These are phyloP conservation scores for Channa argus DNA, from an alignment of 2,113 vertebrate genomes.

Conservation along the genomic window DNA sequence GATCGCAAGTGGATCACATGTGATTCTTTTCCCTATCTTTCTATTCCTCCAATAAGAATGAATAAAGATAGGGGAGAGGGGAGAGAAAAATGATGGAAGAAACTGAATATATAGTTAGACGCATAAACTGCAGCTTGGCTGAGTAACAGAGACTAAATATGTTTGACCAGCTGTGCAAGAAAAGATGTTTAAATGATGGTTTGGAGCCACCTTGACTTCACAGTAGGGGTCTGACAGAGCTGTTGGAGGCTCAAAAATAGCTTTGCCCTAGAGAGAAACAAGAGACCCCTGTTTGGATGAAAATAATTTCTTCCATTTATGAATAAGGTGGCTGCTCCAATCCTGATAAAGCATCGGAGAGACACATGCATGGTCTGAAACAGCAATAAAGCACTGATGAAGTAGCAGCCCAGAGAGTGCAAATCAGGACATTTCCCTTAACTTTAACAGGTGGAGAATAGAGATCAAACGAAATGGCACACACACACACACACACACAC, in stretches of 20 bases:
- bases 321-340: not conserved
- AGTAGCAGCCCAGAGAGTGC: not conserved
- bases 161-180: constrained; percentile 18
- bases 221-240: constrained; percentile 22
- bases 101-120: not conserved
- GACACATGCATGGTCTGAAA: not conserved
- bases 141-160: constrained; percentile 21
- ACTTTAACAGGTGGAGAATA: constrained; percentile 19
- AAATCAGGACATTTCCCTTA: constrained; percentile 17
- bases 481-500: not conserved
- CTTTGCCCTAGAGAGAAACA: not conserved
- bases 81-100: not conserved
- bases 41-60: not conserved
- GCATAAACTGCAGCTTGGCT: not conserved
- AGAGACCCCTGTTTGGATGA: constrained; percentile 5
- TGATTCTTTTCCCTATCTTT: constrained; percentile 16
- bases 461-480: constrained; percentile 11
- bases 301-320: not conserved
- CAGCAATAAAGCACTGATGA: not conserved
- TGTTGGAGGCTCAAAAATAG: constrained; percentile 19
- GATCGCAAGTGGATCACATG: constrained; percentile 28
- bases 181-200: constrained; percentile 40
- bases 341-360: not conserved
- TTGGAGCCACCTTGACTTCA: constrained; percentile 39
- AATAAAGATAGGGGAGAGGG: not conserved